Evolutionary conservation across 2,888 invertebrate genomes (phyloP).

Genomic region (Osmoderma eremita): DNA sequence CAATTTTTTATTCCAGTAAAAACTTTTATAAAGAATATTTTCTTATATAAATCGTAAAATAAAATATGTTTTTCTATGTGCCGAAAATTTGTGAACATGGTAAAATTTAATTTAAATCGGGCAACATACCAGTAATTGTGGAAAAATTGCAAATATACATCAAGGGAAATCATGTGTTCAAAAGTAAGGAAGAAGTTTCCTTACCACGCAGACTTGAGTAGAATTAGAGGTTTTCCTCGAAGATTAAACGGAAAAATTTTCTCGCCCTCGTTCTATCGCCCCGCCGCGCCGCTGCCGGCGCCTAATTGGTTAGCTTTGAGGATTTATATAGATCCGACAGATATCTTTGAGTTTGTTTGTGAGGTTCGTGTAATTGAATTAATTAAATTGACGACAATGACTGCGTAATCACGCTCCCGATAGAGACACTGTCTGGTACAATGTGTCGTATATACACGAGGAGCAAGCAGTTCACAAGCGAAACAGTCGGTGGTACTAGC

Average conservation of each 20-base stretch:
- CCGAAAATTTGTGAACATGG: no score
- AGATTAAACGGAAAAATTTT: slow-evolving; percentile 27
- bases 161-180: neutral
- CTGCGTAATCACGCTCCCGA: slow-evolving; percentile 19
- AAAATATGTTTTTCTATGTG: no score
- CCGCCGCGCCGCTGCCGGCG: neutral
- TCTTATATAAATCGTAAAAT: no score
- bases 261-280: slow-evolving; percentile 3
- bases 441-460: slow-evolving; percentile 14
- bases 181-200: slow-evolving; percentile 4
- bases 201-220: slow-evolving; percentile 5
- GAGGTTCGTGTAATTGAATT: slow-evolving; percentile 42
- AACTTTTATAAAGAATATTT: no score
- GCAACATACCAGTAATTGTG: no score
- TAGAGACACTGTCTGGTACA: slow-evolving; percentile 13
- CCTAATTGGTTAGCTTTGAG: slow-evolving; percentile 34
- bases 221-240: slow-evolving; percentile 18
- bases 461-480: neutral
- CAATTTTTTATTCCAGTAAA: no score
- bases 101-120: no score
- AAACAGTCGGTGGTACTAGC: slow-evolving; percentile 4
- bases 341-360: slow-evolving; percentile 41
- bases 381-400: slow-evolving; percentile 39
- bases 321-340: slow-evolving; percentile 28
- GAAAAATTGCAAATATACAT: no score